These are phyloP conservation scores for Creontiades dilutus DNA, from an alignment of 2,888 invertebrate species.

Conservation along the genomic window DNA sequence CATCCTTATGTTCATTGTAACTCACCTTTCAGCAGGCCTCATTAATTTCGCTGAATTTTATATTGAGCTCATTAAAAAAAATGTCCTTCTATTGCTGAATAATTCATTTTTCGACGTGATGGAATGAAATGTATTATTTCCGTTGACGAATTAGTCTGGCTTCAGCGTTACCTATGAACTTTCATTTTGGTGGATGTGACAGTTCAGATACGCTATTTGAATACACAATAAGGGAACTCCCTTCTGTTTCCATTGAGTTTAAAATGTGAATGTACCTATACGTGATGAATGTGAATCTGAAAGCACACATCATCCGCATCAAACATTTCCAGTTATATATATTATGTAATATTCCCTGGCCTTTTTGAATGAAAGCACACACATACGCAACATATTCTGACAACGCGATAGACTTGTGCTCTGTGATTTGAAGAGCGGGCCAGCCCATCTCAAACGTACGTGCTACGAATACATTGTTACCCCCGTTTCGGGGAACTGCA, in stretches of 20 bases:
- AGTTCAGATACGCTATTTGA: too few species aligned
- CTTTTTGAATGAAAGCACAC: background rate
- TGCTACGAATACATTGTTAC: conserved; percentile 15
- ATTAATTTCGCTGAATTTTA: too few species aligned
- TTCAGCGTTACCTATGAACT: too few species aligned
- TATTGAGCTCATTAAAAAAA: too few species aligned
- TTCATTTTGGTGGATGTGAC: too few species aligned
- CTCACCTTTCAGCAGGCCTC: too few species aligned
- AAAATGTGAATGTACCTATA: background rate
- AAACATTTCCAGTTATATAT: background rate
- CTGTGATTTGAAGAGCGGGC: background rate
- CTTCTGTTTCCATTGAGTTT: background rate
- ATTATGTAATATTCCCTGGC: background rate
- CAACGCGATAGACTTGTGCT: conserved; percentile 8
- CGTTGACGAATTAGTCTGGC: too few species aligned
- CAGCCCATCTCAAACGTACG: background rate
- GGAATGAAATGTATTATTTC: too few species aligned
- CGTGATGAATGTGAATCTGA: background rate
- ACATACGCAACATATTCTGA: background rate
- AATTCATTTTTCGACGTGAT: too few species aligned
- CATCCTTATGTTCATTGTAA: too few species aligned
- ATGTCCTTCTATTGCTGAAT: too few species aligned
- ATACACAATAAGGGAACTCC: too few species aligned
- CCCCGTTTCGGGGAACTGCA: background rate
- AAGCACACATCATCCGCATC: background rate